Evolutionary conservation across 2,888 invertebrate genomes (phyloP).

Genomic region (Anthrax anthrax): DNA sequence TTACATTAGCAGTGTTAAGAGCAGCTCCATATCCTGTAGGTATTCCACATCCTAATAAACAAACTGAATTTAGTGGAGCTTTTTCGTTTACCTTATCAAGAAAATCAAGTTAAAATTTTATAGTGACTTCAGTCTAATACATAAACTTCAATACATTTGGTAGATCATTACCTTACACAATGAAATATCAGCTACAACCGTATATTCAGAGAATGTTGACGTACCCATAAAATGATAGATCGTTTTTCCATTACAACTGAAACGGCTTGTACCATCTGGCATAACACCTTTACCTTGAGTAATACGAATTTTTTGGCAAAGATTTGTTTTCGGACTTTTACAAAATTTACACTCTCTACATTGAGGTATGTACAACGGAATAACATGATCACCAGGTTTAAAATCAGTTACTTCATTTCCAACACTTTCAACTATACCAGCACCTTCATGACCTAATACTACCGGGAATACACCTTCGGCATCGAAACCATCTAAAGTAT

Average conservation of each 20-base stretch:
- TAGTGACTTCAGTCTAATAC: too few relatives aligned
- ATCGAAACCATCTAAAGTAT: slow-evolving; percentile 75
- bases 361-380: slow-evolving; percentile 92
- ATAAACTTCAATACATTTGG: not conserved
- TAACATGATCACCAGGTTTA: slow-evolving; percentile 88
- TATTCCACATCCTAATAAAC: slow-evolving; percentile 84
- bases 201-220: slow-evolving; percentile 87
- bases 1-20: slow-evolving; percentile 78
- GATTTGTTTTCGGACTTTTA: slow-evolving; percentile 85
- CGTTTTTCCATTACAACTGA: slow-evolving; percentile 48
- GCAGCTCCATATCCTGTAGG: slow-evolving; percentile 94
- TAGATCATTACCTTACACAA: slow-evolving; percentile 66
- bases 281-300: slow-evolving; percentile 80
- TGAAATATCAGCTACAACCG: slow-evolving; percentile 88
- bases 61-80: slow-evolving; percentile 79
- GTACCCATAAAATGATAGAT: slow-evolving; percentile 94
- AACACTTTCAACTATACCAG: slow-evolving; percentile 91
- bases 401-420: slow-evolving; percentile 83
- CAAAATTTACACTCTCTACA: slow-evolving; percentile 96
- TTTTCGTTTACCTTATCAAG: slow-evolving; percentile 44
- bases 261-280: slow-evolving; percentile 83
- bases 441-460: slow-evolving; percentile 92
- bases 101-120: not conserved
- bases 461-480: slow-evolving; percentile 87
- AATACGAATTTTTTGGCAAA: slow-evolving; percentile 82